These are phyloP conservation scores for Pandion haliaetus DNA, from an alignment of 2,113 vertebrate species.

Conservation along the genomic window DNA sequence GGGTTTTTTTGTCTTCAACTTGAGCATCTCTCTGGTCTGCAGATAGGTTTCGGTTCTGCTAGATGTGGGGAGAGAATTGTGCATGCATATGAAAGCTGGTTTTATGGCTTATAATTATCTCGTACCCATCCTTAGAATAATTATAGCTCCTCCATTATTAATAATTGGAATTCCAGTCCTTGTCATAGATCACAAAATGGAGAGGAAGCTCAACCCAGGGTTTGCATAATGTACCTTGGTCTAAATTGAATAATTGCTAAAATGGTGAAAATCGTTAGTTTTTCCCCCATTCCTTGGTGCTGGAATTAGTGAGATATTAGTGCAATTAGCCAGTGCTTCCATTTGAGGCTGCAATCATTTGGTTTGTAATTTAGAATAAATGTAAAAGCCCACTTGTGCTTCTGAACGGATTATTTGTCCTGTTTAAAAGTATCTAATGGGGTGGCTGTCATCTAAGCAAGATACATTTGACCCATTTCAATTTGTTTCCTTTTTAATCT, in stretches of 20 bases:
- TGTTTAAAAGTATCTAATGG: conserved; percentile 68
- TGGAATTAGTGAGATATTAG: conserved; percentile 73
- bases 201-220: conserved; percentile 22
- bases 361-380: conserved; percentile 73
- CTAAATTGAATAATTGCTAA: conserved; percentile 54
- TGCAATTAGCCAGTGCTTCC: conserved; percentile 71
- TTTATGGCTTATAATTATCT: conserved; percentile 78
- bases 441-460: conserved; percentile 59
- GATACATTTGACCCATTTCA: conserved; percentile 62
- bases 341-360: conserved; percentile 68
- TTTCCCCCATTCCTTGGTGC: conserved; percentile 28
- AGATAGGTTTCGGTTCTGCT: not conserved
- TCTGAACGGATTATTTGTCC: conserved; percentile 68
- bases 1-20: not conserved
- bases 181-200: conserved; percentile 45
- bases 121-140: conserved; percentile 61
- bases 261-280: conserved; percentile 23
- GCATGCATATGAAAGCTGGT: conserved; percentile 13
- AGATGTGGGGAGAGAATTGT: not conserved
- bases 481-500: conserved; percentile 72
- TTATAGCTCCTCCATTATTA: conserved; percentile 69
- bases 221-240: conserved; percentile 43
- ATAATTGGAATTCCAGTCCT: conserved; percentile 66
- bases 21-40: not conserved
- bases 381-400: conserved; percentile 67